Evolutionary conservation across 1,140 invertebrate species (phyloP).

Genomic region (Drosophila triauraria): DNA sequence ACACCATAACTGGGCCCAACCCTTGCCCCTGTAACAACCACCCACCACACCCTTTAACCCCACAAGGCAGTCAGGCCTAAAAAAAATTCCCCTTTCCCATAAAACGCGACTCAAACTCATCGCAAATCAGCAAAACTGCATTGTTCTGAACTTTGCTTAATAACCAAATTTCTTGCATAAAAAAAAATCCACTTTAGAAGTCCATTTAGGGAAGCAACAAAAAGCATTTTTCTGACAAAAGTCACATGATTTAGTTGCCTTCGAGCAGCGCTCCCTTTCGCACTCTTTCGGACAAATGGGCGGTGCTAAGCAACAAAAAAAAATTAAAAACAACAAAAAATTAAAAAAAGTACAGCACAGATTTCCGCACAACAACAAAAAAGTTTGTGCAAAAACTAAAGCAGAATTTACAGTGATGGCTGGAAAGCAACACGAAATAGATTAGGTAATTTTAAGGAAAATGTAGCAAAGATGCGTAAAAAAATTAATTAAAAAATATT

Average conservation of each 20-base stretch:
- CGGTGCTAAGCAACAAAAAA: constrained; percentile 8
- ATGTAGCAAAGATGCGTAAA: background rate
- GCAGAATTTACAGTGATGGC: constrained; percentile 16
- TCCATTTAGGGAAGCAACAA: constrained; percentile 34
- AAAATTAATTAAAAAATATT: background rate
- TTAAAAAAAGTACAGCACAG: constrained; percentile 54
- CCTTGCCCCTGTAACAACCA: background rate
- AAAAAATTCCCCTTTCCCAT: constrained; percentile 28
- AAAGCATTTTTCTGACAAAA: constrained; percentile 48
- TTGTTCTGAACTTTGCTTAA: constrained; percentile 71
- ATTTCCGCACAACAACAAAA: constrained; percentile 65
- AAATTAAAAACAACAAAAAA: background rate
- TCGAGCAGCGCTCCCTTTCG: constrained; percentile 23
- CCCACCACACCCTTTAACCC: constrained; percentile 15
- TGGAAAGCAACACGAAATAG: background rate
- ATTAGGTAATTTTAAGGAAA: too few relatives aligned
- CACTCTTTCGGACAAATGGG: constrained; percentile 25
- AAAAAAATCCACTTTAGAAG: constrained; percentile 44
- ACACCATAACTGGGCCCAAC: constrained; percentile 16
- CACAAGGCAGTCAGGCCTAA: background rate
- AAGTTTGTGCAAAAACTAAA: constrained; percentile 68
- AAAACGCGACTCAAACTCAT: constrained; percentile 42
- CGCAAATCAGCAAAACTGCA: constrained; percentile 61
- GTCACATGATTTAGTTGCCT: constrained; percentile 78
- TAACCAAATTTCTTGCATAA: constrained; percentile 72